phyloP scores from a whole-genome alignment of 2,797 vertebrate species.

The Carduelis carduelis region DNA sequence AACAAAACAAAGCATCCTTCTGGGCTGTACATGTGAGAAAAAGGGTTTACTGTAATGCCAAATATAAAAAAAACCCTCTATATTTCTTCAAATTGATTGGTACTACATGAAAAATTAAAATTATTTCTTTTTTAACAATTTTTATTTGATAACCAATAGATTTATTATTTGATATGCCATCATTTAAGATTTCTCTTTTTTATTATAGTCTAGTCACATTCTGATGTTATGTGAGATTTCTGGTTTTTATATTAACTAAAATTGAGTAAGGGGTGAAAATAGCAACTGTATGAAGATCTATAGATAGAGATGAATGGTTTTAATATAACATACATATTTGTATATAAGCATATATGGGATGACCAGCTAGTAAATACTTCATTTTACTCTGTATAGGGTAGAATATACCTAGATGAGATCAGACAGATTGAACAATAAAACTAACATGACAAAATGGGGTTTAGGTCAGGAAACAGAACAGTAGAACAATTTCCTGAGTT shows the following conservation, averaged over 20 bases:
- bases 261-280: neutral
- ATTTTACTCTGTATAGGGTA: constrained; percentile 23
- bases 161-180: neutral
- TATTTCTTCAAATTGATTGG: neutral
- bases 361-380: constrained; percentile 49
- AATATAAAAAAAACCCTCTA: neutral
- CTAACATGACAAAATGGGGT: constrained; percentile 71
- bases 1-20: neutral
- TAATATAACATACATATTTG: neutral
- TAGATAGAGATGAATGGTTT: neutral
- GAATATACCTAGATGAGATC: constrained; percentile 61
- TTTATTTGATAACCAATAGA: neutral
- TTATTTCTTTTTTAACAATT: neutral
- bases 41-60: neutral
- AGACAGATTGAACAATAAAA: constrained; percentile 73
- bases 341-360: constrained; percentile 15
- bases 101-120: neutral
- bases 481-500: constrained; percentile 77
- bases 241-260: constrained; percentile 21
- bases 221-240: neutral
- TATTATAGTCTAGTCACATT: neutral
- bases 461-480: constrained; percentile 75
- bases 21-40: neutral
- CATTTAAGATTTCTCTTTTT: neutral
- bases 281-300: neutral